phyloP scores from a whole-genome alignment of 2,797 vertebrate genomes.

The Tangara arthus region DNA sequence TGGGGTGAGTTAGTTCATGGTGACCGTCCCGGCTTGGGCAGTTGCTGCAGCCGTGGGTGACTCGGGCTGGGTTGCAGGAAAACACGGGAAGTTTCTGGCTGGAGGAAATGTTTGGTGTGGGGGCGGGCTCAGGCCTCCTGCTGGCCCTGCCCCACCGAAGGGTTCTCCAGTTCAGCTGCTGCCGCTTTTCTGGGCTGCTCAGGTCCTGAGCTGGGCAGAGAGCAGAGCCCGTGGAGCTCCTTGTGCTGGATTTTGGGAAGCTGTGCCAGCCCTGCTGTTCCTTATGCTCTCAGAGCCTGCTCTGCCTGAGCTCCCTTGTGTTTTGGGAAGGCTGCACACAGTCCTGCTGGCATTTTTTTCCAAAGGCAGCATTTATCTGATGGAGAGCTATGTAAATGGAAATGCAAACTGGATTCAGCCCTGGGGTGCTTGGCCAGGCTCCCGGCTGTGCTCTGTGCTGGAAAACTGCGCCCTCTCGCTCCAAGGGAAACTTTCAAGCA shows the following conservation, averaged over 20 bases:
- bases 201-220: background rate
- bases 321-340: background rate
- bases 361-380: background rate
- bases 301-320: background rate
- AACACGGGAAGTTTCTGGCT: rapidly evolving
- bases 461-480: background rate
- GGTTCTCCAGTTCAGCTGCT: background rate
- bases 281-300: background rate
- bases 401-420: conserved; percentile 32
- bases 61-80: background rate
- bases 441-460: background rate
- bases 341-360: background rate
- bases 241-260: background rate
- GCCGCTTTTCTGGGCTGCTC: background rate
- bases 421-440: background rate
- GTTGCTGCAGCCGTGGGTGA: rapidly evolving
- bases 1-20: background rate
- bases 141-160: background rate
- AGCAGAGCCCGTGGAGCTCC: rapidly evolving
- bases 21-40: background rate
- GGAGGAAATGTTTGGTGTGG: background rate
- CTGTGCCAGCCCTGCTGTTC: rapidly evolving
- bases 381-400: conserved; percentile 18
- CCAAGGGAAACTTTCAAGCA: background rate
- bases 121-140: background rate